Base-by-base conservation (phyloP, 2,113 vertebrate species). In the Oceanodroma tethys region DNA sequence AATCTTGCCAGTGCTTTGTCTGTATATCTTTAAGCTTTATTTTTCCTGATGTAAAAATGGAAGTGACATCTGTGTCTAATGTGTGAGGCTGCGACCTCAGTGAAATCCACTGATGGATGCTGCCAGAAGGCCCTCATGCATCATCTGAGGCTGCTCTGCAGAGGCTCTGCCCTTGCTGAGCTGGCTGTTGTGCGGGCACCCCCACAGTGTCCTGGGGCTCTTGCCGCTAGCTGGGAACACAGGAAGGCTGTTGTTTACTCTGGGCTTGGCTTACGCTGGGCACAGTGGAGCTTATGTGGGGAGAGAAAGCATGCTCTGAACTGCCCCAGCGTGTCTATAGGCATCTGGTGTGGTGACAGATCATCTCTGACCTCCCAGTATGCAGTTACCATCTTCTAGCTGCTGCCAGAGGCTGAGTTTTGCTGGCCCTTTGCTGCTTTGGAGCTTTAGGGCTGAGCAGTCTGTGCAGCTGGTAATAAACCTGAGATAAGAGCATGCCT, bases 151-250 rank as follows among this genome's bases (percentile, higher is more conserved):
- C 74, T 66, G 60, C 80, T 78, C 27, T 81, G 36, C 72, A 53
- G 74, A 19, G 67, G 30, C 18, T 36, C 84, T 81, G 74, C 30
- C 30, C 59, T 84, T 23, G 32, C 68, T 52, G 56, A 52, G 63
- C 81, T 0, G 3, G 18, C 32, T n/a, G 10, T 19, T 56, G 8
- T 18, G 73, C 25, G 14, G 53, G 48, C 43, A 68, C 48, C 48
- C 26, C 30, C 0, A 0, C 8, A 2, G 3, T 8, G 13, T 60
- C 38, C 68, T 1, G 2, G 45, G 27, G 42, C 16, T 72, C 53
- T 25, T 53, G 43, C 32, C 3, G 10, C 72, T 47, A 12, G 12
- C 45, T 92, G 81, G 18, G 32, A 58, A 15, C 9, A 13, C 11
- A 32, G 25, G 20, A 81, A 45, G 4, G 18, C 29, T 70, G 86